phyloP scores from a whole-genome alignment of 2,113 vertebrate genomes.

The Edolisoma coerulescens region DNA sequence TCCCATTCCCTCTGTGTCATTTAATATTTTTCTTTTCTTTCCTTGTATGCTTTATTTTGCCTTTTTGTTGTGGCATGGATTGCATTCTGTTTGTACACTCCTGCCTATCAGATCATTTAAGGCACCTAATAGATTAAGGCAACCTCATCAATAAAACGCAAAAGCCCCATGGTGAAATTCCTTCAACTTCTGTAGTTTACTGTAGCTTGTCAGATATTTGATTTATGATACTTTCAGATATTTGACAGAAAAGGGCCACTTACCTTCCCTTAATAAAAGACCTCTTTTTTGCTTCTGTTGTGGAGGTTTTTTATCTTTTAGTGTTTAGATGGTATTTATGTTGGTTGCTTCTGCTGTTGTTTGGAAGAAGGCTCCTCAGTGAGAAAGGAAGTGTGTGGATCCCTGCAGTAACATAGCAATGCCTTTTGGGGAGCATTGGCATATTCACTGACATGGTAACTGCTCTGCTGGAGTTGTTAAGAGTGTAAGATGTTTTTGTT shows the following conservation, averaged over 20 bases:
- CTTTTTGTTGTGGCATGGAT: neutral
- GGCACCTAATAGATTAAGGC: neutral
- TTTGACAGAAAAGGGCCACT: neutral
- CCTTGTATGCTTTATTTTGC: neutral
- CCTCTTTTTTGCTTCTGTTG: neutral
- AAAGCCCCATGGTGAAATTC: neutral
- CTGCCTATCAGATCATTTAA: neutral
- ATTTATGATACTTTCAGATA: neutral
- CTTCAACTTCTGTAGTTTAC: neutral
- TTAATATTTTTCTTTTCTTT: neutral
- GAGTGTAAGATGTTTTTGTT: slow-evolving; percentile 12
- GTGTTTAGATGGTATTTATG: neutral
- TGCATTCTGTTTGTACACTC: neutral
- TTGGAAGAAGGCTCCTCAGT: neutral
- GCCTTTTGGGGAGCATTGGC: neutral
- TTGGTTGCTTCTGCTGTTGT: neutral
- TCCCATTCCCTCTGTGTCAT: neutral
- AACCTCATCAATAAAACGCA: neutral
- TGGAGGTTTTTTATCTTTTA: neutral
- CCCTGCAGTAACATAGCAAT: slow-evolving; percentile 5
- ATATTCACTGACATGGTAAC: neutral
- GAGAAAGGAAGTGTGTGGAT: neutral
- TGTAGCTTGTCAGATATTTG: neutral
- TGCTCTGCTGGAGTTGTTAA: slow-evolving; percentile 25
- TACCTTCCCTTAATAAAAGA: neutral